Base-by-base conservation (phyloP, 2,888 invertebrate species). In the Athrips mouffetella region DNA sequence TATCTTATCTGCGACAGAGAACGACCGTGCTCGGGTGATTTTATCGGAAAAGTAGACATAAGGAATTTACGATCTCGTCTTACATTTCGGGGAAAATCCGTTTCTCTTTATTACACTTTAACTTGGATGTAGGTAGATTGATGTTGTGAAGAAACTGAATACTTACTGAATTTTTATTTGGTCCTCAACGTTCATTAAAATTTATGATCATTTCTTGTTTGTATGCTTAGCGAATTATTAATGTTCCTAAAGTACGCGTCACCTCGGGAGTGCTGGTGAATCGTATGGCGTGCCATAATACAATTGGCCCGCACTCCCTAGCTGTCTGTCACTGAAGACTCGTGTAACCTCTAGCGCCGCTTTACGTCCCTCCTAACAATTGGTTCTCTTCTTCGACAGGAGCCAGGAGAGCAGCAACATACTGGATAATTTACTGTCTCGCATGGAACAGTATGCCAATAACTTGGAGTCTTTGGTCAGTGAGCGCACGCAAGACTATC, bases 381-480 rank as follows among this genome's bases (percentile, higher is more conserved):
- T 13, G 31, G 23, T 51, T 33, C 48, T 33, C 60, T 57, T 58
- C 47, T 52, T 59, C 57, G 48, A 48, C 89, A 97, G 97, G 77
- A 93, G 94, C 68, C 94, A 95, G 80, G 96, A 96, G 81, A 95
- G 95, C 72, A 96, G 96, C 58, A 98, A 98, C 80, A 95, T 98
- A 58, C 89, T 97, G 66, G 99, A 99, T 88, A 98, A 98, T 86
- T 91, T 99, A 52, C 89, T 97, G 44, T 96, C 96, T 48, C 95
- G 99, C 59, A 99, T 99, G 99, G 99, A 99, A 78, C 97, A 98
- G 78, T 99, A 99, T 73, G 99, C 99, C 27, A 98, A 98, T 88
- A 99, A 99, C 83, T 92, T 99, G 80, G 99, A 99, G 87, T 93
- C 94, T 33, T 89, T 98, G 59, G 99, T 99, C 18, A 97, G 97